Base-by-base conservation (phyloP, 2,113 vertebrate species). In the Misgurnus anguillicaudatus region DNA sequence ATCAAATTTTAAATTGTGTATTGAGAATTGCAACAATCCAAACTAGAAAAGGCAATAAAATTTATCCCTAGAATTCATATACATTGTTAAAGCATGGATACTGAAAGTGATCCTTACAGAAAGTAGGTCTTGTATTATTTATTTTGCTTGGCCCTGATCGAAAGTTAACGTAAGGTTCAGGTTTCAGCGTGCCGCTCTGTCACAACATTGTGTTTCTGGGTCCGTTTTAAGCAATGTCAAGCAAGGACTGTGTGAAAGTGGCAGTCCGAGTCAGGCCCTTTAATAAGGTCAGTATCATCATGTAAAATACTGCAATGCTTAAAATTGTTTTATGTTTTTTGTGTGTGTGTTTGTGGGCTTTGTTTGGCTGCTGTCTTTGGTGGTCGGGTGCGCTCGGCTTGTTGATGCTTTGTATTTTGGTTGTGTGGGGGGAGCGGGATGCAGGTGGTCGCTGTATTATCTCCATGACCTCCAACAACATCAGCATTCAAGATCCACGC, bases 251-350 rank as follows among this genome's bases (percentile, higher is more conserved):
- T 19, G 93, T 96, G 79, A 93, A 90, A 87, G 94, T 94, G 73
- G 93, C n/a, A n/a, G n/a, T 94, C 39, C 81, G 91, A 16, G 92
- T 95, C 72, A 89, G 94, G 65, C 93, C 92, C 14, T 95, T 95
- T 80, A 94, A 90, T 87, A 94, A 96, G 94, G 41, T 17, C n/a
- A 53, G 48, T 4, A 3, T 14, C 4, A 53, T 14, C 13, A 14
- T 53, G 51, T 14, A 36, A 1, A 36, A 8, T 21, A 9, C n/a
- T n/a, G n/a, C n/a, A n/a, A n/a, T n/a, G n/a, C n/a, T 36, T 51
- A 0, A 51, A 24, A n/a, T 16, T 55, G 16, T 55, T 24, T 51
- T 0, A 24, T 86, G n/a, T n/a, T n/a, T n/a, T n/a, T n/a, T n/a
- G n/a, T n/a, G n/a, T n/a, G n/a, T n/a, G n/a, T n/a, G n/a, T n/a